phyloP scores from a whole-genome alignment of 2,888 invertebrate species.

The Theretra japonica region DNA sequence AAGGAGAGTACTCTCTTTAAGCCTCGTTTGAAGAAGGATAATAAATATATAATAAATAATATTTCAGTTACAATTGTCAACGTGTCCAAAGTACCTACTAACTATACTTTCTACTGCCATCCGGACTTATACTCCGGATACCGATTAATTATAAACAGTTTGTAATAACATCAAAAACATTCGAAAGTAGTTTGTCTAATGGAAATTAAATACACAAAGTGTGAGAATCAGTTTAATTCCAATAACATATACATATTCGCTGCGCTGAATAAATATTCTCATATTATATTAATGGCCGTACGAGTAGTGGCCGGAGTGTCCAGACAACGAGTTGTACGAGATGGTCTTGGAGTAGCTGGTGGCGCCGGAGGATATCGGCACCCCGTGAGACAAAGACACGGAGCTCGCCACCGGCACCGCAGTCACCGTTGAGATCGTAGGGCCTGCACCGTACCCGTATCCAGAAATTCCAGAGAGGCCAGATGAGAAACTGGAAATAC shows the following conservation, averaged over 20 bases:
- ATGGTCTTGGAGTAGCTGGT: slow-evolving; percentile 38
- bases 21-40: too few relatives aligned
- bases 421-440: slow-evolving; percentile 7
- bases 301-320: slow-evolving; percentile 34
- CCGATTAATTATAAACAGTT: background rate
- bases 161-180: background rate
- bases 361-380: slow-evolving; percentile 19
- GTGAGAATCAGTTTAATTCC: slow-evolving; percentile 30
- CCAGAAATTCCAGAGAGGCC: slow-evolving; percentile 15
- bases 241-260: slow-evolving; percentile 22
- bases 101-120: background rate
- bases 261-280: slow-evolving; percentile 24
- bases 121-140: background rate
- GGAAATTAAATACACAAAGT: slow-evolving; percentile 15
- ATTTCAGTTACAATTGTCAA: background rate
- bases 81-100: background rate
- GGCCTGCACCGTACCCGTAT: slow-evolving; percentile 9
- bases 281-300: slow-evolving; percentile 32
- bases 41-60: too few relatives aligned
- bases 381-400: slow-evolving; percentile 24
- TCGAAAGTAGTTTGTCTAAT: background rate
- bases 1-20: too few relatives aligned
- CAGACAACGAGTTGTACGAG: slow-evolving; percentile 37
- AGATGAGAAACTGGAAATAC: background rate
- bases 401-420: slow-evolving; percentile 15